A percentile compares a stretch with the other conserved stretches of the same genome.
Conservation (phyloP, 2,888 invertebrate genomes). For the Leptinotarsa peninsularis region DNA sequence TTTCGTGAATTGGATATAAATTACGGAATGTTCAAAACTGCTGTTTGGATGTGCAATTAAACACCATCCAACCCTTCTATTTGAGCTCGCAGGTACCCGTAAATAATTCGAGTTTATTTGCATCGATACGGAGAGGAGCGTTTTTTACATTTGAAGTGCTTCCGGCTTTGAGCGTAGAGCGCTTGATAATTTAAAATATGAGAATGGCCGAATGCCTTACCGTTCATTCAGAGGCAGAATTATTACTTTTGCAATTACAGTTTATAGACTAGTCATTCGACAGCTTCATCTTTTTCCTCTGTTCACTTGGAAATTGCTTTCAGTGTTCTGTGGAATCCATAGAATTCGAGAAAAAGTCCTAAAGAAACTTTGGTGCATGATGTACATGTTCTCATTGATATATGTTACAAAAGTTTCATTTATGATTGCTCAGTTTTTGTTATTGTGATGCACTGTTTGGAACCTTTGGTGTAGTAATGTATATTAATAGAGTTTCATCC, state of each 20-base stretch:
- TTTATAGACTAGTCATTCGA: not conserved
- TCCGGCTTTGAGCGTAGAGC: conserved; percentile 11
- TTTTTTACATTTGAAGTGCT: conserved; percentile 17
- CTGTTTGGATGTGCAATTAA: conserved; percentile 23
- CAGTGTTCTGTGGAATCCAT: not conserved
- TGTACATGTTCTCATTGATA: no score
- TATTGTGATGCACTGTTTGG: no score
- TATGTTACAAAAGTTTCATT: no score
- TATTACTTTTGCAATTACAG: conserved; percentile 7
- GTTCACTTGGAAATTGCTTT: not conserved
- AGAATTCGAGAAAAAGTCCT: no score
- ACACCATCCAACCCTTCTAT: conserved; percentile 28
- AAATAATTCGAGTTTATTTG: conserved; percentile 28
- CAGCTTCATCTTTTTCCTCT: not conserved
- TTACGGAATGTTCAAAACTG: conserved; percentile 25
- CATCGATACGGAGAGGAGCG: conserved; percentile 17
- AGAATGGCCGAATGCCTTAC: not conserved
- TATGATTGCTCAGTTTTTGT: no score
- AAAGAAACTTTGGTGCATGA: no score
- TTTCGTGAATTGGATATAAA: conserved; percentile 29
- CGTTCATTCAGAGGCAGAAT: not conserved
- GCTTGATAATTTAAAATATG: conserved; percentile 7
- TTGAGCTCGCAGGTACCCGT: conserved; percentile 19
- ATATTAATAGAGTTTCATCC: no score
- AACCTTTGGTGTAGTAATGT: no score